Conservation (phyloP, 2,113 vertebrate genomes). For the Sclerurus mexicanus region DNA sequence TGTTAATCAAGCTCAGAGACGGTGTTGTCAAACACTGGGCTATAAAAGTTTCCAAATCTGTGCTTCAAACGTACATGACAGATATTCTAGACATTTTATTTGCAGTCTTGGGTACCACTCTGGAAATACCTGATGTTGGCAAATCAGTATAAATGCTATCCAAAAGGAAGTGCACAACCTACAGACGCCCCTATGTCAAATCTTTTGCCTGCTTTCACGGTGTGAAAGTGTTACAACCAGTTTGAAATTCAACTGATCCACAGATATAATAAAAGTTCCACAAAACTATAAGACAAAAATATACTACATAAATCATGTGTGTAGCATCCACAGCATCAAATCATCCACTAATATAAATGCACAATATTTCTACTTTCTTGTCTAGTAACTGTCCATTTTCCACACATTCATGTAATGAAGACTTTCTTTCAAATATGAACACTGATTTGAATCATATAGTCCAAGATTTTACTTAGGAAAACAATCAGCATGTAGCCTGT, state of each 20-base stretch:
- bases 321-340: background rate
- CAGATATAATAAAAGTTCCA: background rate
- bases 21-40: rapidly evolving
- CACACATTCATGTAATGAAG: background rate
- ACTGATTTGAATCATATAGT: background rate
- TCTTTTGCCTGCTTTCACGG: background rate
- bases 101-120: background rate
- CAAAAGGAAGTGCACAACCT: background rate
- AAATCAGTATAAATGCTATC: background rate
- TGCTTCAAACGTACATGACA: background rate
- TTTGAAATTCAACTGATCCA: background rate
- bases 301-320: background rate
- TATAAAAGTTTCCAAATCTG: background rate
- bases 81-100: background rate
- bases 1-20: background rate
- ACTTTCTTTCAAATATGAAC: background rate
- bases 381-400: background rate
- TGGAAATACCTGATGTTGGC: background rate
- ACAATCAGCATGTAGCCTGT: background rate
- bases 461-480: background rate
- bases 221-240: background rate
- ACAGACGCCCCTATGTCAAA: background rate
- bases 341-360: background rate
- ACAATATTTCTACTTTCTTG: background rate
- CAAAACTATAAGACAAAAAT: background rate